Conservation (phyloP, 2,797 vertebrate genomes). For the Argyrosomus regius region DNA sequence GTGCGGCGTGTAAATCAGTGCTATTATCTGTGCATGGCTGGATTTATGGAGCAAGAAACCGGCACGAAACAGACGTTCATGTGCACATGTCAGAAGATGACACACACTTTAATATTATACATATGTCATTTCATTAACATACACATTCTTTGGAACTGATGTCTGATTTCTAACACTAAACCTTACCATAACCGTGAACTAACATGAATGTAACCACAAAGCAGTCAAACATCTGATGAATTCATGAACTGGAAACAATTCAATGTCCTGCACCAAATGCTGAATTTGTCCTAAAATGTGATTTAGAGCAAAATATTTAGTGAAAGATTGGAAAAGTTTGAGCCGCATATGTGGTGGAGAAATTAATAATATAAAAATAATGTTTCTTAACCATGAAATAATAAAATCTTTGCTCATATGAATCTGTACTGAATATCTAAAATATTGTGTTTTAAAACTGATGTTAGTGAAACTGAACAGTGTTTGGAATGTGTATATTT, state of each 20-base stretch:
- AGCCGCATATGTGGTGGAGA: neutral
- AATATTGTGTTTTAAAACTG: too few relatives aligned
- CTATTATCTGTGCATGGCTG: slow-evolving; percentile 18
- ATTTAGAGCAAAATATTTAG: neutral
- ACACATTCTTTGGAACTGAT: neutral
- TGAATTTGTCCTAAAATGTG: neutral
- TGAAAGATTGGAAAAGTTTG: neutral
- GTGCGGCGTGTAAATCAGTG: slow-evolving; percentile 37
- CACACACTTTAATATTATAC: neutral
- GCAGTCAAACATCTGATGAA: neutral
- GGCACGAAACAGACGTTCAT: slow-evolving; percentile 9
- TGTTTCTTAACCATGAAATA: neutral
- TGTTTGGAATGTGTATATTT: neutral
- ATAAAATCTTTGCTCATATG: too few relatives aligned
- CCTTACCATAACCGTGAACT: neutral
- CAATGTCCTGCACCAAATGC: neutral
- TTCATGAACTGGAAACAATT: neutral
- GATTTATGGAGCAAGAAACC: slow-evolving; percentile 20
- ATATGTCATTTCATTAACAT: slow-evolving; percentile 2
- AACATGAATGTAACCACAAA: neutral
- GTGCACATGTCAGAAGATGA: neutral
- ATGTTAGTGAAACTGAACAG: too few relatives aligned
- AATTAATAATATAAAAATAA: neutral
- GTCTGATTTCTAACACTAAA: neutral
- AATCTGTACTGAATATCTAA: too few relatives aligned